Conservation (phyloP, 2,888 invertebrate genomes). For the Cheilosia variabilis region DNA sequence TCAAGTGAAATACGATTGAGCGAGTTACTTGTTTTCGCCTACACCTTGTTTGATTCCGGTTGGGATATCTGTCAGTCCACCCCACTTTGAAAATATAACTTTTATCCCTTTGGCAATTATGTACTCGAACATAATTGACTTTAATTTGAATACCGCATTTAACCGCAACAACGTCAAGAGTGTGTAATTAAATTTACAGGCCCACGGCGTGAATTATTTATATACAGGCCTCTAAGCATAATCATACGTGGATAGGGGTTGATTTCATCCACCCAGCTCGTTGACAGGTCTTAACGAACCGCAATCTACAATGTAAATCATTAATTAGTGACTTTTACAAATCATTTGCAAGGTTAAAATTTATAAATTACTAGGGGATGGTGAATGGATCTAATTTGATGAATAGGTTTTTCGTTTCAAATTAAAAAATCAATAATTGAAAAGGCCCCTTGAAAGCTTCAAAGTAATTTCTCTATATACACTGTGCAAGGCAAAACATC, state of each 20-base stretch:
- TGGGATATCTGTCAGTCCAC: neutral
- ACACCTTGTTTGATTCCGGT: too few species aligned
- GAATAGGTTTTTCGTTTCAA: neutral
- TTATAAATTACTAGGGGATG: slow-evolving; percentile 30
- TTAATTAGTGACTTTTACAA: slow-evolving; percentile 43
- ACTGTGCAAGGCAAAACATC: too few species aligned
- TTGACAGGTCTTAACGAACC: neutral
- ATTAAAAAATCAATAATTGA: neutral
- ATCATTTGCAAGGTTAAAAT: slow-evolving; percentile 42
- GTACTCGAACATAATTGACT: slow-evolving; percentile 13
- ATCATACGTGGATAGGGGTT: neutral
- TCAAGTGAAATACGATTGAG: slow-evolving; percentile 33
- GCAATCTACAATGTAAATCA: slow-evolving; percentile 26
- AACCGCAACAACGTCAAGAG: neutral
- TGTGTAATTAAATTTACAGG: slow-evolving; percentile 28
- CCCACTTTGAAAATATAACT: neutral
- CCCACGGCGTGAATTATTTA: slow-evolving; percentile 25
- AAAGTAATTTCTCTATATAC: too few species aligned
- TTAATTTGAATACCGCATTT: slow-evolving; percentile 13
- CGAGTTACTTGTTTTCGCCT: neutral
- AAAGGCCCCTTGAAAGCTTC: neutral
- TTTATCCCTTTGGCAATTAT: neutral
- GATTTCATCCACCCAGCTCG: neutral
- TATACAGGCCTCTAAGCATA: neutral
- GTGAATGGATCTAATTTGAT: neutral